Evolutionary conservation across 2,797 vertebrate species (phyloP).

Genomic region (Coregonus ussuriensis): DNA sequence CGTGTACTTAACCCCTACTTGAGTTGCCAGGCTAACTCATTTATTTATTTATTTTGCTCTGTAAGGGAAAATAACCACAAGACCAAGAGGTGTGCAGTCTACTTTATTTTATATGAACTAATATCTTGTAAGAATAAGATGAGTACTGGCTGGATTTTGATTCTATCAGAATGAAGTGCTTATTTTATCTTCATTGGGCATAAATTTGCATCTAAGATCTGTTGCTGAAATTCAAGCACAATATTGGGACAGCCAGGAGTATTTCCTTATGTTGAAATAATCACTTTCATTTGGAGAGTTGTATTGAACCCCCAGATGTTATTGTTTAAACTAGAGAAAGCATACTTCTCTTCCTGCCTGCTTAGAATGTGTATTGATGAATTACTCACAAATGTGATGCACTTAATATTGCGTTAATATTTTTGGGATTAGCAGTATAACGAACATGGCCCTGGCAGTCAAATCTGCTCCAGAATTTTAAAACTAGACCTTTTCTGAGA

Average conservation of each 20-base stretch:
- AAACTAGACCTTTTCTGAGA: slow-evolving; percentile 6
- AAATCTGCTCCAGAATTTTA: neutral
- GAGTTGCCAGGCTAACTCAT: slow-evolving; percentile 57
- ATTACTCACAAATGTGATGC: slow-evolving; percentile 26
- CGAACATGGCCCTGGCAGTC: neutral
- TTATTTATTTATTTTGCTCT: slow-evolving; percentile 63
- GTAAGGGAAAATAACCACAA: slow-evolving; percentile 77
- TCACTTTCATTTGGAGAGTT: slow-evolving; percentile 63
- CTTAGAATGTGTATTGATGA: slow-evolving; percentile 36
- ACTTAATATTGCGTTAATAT: slow-evolving; percentile 27
- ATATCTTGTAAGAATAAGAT: slow-evolving; percentile 41
- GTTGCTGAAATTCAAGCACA: slow-evolving; percentile 66
- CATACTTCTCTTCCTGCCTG: slow-evolving; percentile 41
- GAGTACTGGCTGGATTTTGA: slow-evolving; percentile 43
- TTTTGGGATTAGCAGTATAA: slow-evolving; percentile 6
- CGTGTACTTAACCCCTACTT: slow-evolving; percentile 64
- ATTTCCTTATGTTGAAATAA: slow-evolving; percentile 54
- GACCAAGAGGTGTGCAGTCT: slow-evolving; percentile 73
- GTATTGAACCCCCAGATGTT: slow-evolving; percentile 39
- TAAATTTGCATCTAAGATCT: slow-evolving; percentile 54
- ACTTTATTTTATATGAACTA: slow-evolving; percentile 73
- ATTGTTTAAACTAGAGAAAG: slow-evolving; percentile 46
- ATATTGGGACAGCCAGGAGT: slow-evolving; percentile 57
- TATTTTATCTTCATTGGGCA: slow-evolving; percentile 74
- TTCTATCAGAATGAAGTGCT: slow-evolving; percentile 57